These are phyloP conservation scores for Baronia brevicornis DNA, from an alignment of 2,888 invertebrate genomes.

Conservation along the genomic window DNA sequence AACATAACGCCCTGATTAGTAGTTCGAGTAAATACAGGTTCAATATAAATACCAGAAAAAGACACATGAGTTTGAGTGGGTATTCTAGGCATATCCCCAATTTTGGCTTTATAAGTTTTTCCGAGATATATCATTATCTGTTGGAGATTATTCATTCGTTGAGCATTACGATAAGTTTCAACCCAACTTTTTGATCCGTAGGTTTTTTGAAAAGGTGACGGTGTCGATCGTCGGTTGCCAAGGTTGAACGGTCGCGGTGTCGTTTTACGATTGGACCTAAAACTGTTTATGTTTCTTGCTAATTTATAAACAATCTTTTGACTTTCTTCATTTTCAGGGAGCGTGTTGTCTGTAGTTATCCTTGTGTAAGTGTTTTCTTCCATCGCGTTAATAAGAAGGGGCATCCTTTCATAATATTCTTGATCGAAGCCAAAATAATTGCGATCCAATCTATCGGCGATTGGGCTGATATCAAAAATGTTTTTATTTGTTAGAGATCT, in stretches of 20 bases:
- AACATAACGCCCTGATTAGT: slow-evolving; percentile 13
- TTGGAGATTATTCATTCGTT: slow-evolving; percentile 59
- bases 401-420: slow-evolving; percentile 67
- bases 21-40: slow-evolving; percentile 37
- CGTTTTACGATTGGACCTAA: too few relatives aligned
- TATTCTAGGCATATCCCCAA: slow-evolving; percentile 47
- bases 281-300: too few relatives aligned
- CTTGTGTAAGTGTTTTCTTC: slow-evolving; percentile 59
- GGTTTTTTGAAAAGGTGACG: slow-evolving; percentile 54
- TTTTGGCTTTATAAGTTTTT: slow-evolving; percentile 61
- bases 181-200: slow-evolving; percentile 57
- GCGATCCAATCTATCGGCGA: slow-evolving; percentile 58
- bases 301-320: slow-evolving; percentile 27
- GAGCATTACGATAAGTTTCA: slow-evolving; percentile 60
- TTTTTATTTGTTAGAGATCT: slow-evolving; percentile 26
- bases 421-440: slow-evolving; percentile 62
- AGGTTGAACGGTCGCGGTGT: slow-evolving; percentile 71
- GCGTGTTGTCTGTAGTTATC: slow-evolving; percentile 31
- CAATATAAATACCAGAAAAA: slow-evolving; percentile 56
- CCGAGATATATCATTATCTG: slow-evolving; percentile 63
- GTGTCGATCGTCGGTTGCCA: slow-evolving; percentile 54
- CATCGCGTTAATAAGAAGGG: slow-evolving; percentile 60
- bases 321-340: too few relatives aligned
- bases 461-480: slow-evolving; percentile 38
- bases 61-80: slow-evolving; percentile 46